phyloP scores from a whole-genome alignment of 2,113 vertebrate genomes.

The Arizona elegans region DNA sequence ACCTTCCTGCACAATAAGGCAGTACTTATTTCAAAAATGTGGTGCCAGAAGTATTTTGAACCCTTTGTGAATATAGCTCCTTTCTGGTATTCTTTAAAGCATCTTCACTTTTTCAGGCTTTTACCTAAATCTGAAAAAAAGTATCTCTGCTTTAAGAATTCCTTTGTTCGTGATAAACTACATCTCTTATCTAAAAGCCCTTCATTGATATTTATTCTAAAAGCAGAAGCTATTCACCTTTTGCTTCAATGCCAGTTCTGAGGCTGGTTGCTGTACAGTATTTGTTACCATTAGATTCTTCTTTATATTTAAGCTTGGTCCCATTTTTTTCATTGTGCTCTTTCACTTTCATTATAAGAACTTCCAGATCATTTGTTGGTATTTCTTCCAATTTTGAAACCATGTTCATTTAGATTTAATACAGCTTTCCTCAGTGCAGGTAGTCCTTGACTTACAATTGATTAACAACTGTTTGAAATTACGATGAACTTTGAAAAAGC shows the following conservation, averaged over 20 bases:
- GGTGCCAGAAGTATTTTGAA: neutral
- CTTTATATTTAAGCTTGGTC: neutral
- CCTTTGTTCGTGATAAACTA: neutral
- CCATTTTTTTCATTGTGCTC: neutral
- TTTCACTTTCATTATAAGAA: neutral
- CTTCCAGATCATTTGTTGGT: neutral
- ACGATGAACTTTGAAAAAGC: neutral
- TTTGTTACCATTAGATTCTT: neutral
- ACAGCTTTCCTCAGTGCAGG: neutral
- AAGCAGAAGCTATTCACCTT: neutral
- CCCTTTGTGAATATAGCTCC: neutral
- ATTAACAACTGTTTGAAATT: neutral
- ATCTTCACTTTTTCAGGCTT: neutral
- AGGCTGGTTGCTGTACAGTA: neutral
- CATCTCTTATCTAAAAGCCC: neutral
- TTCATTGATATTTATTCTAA: neutral
- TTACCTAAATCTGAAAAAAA: neutral
- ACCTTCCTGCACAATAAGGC: neutral
- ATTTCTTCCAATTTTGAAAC: neutral
- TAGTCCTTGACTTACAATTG: neutral
- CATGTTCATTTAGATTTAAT: neutral
- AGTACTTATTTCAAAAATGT: neutral
- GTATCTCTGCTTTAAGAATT: neutral
- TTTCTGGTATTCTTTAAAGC: neutral
- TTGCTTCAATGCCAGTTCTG: neutral